phyloP scores from a whole-genome alignment of 1,140 invertebrate species.

The Daktulosphaira vitifoliae region DNA sequence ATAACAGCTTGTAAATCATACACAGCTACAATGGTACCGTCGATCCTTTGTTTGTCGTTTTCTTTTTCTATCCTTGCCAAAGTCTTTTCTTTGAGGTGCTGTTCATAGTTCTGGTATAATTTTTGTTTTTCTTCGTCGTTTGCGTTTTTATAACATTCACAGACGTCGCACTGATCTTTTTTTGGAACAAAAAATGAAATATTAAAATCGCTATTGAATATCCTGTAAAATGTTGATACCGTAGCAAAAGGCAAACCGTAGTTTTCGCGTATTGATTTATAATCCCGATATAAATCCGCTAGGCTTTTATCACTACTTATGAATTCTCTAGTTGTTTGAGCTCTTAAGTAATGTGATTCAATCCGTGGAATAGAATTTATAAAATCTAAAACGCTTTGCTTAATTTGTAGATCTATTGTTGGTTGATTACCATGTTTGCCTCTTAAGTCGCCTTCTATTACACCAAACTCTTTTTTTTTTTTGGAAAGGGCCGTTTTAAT shows the following conservation, averaged over 20 bases:
- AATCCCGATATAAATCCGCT: conserved; percentile 21
- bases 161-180: conserved; percentile 6
- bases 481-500: conserved; percentile 4
- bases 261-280: conserved; percentile 7
- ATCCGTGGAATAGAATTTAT: conserved; percentile 20
- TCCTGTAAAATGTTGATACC: too few species aligned
- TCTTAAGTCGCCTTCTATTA: background rate
- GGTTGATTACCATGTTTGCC: conserved; percentile 16
- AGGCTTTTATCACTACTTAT: conserved; percentile 19
- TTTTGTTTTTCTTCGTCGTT: too few species aligned
- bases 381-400: conserved; percentile 1
- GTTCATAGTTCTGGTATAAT: too few species aligned
- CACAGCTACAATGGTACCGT: conserved; percentile 25
- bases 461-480: conserved; percentile 3
- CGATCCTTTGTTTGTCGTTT: conserved; percentile 34
- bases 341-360: conserved; percentile 18
- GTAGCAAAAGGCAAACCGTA: conserved; percentile 1
- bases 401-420: conserved; percentile 1
- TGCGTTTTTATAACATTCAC: background rate
- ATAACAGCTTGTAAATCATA: conserved; percentile 37
- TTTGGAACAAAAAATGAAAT: conserved; percentile 17
- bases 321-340: conserved; percentile 3
- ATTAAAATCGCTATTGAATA: conserved; percentile 26
- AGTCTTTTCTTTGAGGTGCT: conserved; percentile 35
- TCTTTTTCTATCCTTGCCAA: conserved; percentile 26